A percentile compares a stretch with the other conserved stretches of the same genome.
Evolutionary conservation across 2,888 invertebrate species (phyloP).

Genomic region (Lithophane leautieri): DNA sequence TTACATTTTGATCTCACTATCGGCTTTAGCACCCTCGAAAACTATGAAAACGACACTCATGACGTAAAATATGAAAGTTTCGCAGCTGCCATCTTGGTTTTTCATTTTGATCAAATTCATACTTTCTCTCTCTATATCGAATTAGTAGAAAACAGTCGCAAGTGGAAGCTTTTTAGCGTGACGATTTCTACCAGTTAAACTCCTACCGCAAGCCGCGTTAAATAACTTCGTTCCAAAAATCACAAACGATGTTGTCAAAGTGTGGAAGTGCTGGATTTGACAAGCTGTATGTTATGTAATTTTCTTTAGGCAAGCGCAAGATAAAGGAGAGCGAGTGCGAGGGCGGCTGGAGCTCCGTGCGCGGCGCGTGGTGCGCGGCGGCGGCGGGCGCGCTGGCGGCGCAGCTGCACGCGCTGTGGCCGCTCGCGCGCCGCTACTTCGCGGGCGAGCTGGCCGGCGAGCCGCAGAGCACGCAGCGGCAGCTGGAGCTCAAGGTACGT

Average conservation of each 20-base stretch:
- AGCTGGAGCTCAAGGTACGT: conserved; percentile 93
- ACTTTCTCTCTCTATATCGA: no score
- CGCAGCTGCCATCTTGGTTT: no score
- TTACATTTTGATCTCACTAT: no score
- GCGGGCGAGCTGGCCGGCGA: conserved; percentile 94
- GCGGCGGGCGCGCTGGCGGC: conserved; percentile 81
- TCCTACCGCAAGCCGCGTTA: no score
- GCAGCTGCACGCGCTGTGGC: conserved; percentile 97
- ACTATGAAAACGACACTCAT: no score
- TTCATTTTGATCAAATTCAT: no score
- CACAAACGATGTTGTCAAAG: background rate
- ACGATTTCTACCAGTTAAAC: no score
- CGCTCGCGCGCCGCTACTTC: conserved; percentile 98
- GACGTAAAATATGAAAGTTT: no score
- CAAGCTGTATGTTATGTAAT: background rate
- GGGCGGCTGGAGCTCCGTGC: conserved; percentile 73
- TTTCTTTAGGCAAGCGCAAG: conserved; percentile 71
- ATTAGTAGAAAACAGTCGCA: no score
- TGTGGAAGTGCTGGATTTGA: no score
- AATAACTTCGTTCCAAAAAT: background rate
- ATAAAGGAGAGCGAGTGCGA: conserved; percentile 73
- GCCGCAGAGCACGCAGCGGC: conserved; percentile 93
- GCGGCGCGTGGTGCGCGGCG: conserved; percentile 84
- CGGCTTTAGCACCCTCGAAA: no score
- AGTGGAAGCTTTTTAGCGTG: no score